Percentiles rank a stretch among this genome's conserved stretches.
phyloP scores from a whole-genome alignment of 2,888 invertebrate genomes.

The Scaptomyza parva region DNA sequence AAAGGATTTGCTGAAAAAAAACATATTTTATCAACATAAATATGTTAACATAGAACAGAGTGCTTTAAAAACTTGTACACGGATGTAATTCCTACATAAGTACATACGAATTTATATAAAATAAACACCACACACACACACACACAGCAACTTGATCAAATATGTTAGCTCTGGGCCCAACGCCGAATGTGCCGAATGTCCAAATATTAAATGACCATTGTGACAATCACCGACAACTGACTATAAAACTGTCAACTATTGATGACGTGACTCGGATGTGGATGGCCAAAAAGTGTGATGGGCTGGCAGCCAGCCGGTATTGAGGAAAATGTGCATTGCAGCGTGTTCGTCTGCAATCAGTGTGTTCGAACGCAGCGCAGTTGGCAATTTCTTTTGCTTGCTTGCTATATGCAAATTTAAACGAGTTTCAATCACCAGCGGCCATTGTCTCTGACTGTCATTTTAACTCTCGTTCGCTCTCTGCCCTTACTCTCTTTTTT shows the following conservation, averaged over 20 bases:
- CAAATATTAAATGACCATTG: slow-evolving; percentile 83
- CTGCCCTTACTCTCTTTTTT: neutral
- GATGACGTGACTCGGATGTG: slow-evolving; percentile 52
- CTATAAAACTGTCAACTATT: slow-evolving; percentile 82
- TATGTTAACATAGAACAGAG: neutral
- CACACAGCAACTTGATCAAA: slow-evolving; percentile 53
- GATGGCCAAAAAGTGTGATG: neutral
- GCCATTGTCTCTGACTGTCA: slow-evolving; percentile 48
- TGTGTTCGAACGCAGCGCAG: slow-evolving; percentile 65
- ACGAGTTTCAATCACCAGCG: slow-evolving; percentile 78
- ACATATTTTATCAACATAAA: neutral
- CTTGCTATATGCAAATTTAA: slow-evolving; percentile 80
- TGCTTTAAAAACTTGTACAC: neutral
- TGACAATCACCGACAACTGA: slow-evolving; percentile 80
- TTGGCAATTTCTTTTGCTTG: slow-evolving; percentile 70
- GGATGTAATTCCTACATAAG: neutral
- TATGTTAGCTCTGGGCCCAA: slow-evolving; percentile 53
- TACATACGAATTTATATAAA: neutral
- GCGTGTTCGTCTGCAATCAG: slow-evolving; percentile 64
- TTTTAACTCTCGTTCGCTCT: neutral
- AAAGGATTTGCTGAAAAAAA: neutral
- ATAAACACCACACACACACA: slow-evolving; percentile 5
- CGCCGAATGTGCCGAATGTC: slow-evolving; percentile 45
- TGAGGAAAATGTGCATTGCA: slow-evolving; percentile 1
- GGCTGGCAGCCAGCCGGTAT: no score